Base-by-base conservation (phyloP, 2,888 invertebrate species). In the Drosophila kambysellisi region DNA sequence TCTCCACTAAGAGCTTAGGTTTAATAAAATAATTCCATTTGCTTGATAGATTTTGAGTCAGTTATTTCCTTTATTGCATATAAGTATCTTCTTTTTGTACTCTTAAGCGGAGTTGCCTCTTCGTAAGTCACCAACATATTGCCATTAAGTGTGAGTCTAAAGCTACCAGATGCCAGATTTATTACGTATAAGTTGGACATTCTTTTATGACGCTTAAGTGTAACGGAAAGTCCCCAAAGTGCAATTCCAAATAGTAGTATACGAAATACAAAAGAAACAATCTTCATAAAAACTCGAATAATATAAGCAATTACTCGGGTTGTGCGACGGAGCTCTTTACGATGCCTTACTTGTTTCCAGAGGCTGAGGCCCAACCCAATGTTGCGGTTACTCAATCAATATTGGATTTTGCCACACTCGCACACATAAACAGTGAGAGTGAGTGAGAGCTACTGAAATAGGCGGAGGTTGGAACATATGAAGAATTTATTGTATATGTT, bases 371-470 rank as follows among this genome's bases (percentile, higher is more conserved):
- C 32, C 70, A 50, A 62, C 74, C 71, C 85, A 85, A 79, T 70
- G 71, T 48, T 82, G 81, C 59, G 83, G 88, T 78, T 85, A 82
- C 76, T 88, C 83, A 88, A 82, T 88, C 84, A 88, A 88, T 85
- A 88, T 84, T 84, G 84, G 81, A 73, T 73, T 80, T 78, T 61
- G 57, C 81, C 75, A 77, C 76, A 74, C 69, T 65, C 66, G 65
- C 61, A 54, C 39, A 59, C 50, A 58, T 15, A 72, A n/a, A 48
- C 9, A 33, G 15, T 3, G 53, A 37, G 17, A 12, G 25, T 11
- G 20, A 32, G 17, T 9, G 25, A 7, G 20, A 32, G 3, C 1
- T 37, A 25, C 17, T 12, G 17, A 30, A 15, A n/a, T 29, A 15
- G 41, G 29, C 50, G 30, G 32, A 2, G 48, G 64, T 48, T 51